These are phyloP conservation scores for Lophotriccus pileatus DNA, from an alignment of 2,797 vertebrate species.

Conservation along the genomic window DNA sequence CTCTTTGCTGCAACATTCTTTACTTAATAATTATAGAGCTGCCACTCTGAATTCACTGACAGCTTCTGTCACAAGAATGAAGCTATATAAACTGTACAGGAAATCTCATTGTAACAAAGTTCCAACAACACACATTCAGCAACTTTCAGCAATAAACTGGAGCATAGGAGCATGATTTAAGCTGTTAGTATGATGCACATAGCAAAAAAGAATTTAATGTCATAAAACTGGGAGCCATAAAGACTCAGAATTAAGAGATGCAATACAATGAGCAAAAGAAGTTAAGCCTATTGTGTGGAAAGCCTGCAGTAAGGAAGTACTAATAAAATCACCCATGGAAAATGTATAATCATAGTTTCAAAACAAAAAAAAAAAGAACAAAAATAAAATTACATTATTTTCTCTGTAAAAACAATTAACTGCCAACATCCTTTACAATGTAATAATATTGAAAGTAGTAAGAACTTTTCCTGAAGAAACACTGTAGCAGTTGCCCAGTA, in stretches of 20 bases:
- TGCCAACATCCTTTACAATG: neutral
- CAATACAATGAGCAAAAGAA: neutral
- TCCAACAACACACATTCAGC: neutral
- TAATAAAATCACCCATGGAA: constrained; percentile 6
- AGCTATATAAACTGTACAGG: neutral
- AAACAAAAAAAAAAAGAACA: neutral
- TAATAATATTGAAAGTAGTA: neutral
- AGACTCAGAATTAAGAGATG: neutral
- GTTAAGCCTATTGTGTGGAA: neutral
- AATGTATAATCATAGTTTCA: neutral
- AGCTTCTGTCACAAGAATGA: neutral
- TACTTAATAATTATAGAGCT: neutral
- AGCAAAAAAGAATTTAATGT: neutral
- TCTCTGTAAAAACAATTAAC: neutral
- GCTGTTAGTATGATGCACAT: neutral
- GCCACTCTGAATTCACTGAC: neutral
- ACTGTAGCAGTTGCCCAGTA: neutral
- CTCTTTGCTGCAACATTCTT: neutral
- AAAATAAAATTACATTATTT: neutral
- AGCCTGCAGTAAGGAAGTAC: neutral
- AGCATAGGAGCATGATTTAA: neutral
- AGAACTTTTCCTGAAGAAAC: constrained; percentile 21
- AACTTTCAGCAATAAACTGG: neutral
- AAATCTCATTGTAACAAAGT: neutral
- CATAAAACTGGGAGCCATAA: neutral